phyloP scores from a whole-genome alignment of 2,888 invertebrate species.

The Protula sp. region DNA sequence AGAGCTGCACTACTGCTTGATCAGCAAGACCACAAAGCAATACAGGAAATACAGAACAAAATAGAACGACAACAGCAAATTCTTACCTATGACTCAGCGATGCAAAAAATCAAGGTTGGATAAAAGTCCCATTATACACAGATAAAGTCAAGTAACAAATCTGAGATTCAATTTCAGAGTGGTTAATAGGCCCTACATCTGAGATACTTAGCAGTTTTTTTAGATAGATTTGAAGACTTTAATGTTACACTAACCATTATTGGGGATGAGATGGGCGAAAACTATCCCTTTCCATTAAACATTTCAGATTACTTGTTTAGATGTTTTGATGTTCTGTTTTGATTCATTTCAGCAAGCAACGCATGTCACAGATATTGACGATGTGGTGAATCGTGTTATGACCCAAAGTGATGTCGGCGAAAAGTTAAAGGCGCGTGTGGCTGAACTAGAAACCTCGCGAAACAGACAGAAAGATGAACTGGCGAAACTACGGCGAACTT shows the following conservation, averaged over 20 bases:
- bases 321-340: too few species aligned
- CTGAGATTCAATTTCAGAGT: too few species aligned
- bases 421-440: slow-evolving; percentile 26
- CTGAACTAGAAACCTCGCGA: slow-evolving; percentile 24
- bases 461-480: slow-evolving; percentile 26
- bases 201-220: too few species aligned
- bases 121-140: too few species aligned
- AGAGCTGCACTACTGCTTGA: background rate
- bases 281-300: too few species aligned
- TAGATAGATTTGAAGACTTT: too few species aligned
- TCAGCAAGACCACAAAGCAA: slow-evolving; percentile 2
- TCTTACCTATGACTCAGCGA: slow-evolving; percentile 32
- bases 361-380: slow-evolving; percentile 35
- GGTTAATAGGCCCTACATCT: too few species aligned
- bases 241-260: too few species aligned
- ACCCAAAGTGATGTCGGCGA: slow-evolving; percentile 28
- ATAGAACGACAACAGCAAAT: slow-evolving; percentile 27
- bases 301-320: too few species aligned
- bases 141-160: too few species aligned
- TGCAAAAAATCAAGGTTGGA: slow-evolving; percentile 33
- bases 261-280: too few species aligned
- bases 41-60: slow-evolving; percentile 1
- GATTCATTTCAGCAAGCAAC: too few species aligned
- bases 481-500: slow-evolving; percentile 22
- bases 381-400: slow-evolving; percentile 30